Base-by-base conservation (phyloP, 1,140 invertebrate genomes). In the Drosophila nigrodunni region DNA sequence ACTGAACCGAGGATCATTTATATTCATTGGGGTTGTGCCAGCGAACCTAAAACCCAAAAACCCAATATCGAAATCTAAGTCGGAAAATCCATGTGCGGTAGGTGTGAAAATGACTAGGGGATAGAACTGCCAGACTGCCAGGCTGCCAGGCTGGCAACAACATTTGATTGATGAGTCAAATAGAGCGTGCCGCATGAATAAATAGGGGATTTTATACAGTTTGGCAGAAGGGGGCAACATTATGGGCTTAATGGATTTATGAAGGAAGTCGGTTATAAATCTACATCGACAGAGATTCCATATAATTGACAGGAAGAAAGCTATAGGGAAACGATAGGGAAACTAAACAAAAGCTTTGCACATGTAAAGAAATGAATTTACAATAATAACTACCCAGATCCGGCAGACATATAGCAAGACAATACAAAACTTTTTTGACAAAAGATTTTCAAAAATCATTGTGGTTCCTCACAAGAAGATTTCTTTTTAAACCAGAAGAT, bases 121-220 rank as follows among this genome's bases (percentile, higher is more conserved):
- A 86, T 76, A 47, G 64, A 67, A 55, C 66, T 70, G 68, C 44
- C 59, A 64, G 43, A 7, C 47, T 69, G 59, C 49, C 70, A 64
- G 43, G 7, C 47, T 69, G 59, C 49, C 70, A 64, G 43, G 7
- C 47, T 69, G 59, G 46, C 70, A 72, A 57, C 35, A 62, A 37
- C 41, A 60, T 78, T 85, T 85, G 81, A 85, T 85, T 85, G 81
- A 85, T 85, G 81, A 81, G 74, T 69, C 74, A 70, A 85, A 86
- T 87, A 88, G 76, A 82, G 83, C 82, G 82, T 87, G 82, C 82
- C 65, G 54, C 57, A 87, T 82, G 68, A 87, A 88, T 88, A 82
- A 87, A 88, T 88, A 82, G 82, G 78, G 75, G 64, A 76, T 82
- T 82, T 67, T 34, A 3, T 11, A 49, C 82, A 87, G 82, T 57